phyloP scores from a whole-genome alignment of 2,113 vertebrate genomes.

The Narcine bancroftii region DNA sequence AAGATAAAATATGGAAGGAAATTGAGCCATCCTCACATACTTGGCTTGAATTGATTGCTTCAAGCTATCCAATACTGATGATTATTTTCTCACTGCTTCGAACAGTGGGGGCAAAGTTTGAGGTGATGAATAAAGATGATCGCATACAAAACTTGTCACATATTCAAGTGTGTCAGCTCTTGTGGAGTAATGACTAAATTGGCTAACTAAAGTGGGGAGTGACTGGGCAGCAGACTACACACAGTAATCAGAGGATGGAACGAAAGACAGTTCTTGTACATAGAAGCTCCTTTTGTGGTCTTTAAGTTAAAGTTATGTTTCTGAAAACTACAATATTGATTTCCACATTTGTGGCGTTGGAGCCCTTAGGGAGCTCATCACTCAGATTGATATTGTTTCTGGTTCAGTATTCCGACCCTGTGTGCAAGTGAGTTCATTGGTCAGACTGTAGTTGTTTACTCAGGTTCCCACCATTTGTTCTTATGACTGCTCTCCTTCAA shows the following conservation, averaged over 20 bases:
- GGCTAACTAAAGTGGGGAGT: neutral
- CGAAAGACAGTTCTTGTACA: too few species aligned
- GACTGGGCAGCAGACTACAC: neutral
- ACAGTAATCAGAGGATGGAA: neutral
- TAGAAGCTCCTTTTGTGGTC: too few species aligned
- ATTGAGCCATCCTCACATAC: neutral
- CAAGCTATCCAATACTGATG: neutral
- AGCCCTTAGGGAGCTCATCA: neutral
- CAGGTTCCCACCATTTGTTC: neutral
- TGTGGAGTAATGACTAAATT: neutral
- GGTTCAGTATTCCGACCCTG: neutral
- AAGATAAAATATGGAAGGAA: too few species aligned
- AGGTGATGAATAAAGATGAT: conserved; percentile 11
- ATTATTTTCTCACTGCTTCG: neutral
- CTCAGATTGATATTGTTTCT: neutral
- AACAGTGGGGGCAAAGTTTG: neutral
- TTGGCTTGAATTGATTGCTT: neutral
- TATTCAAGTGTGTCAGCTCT: neutral
- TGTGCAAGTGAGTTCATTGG: neutral
- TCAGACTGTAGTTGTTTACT: neutral
- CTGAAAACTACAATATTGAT: neutral
- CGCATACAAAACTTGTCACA: neutral
- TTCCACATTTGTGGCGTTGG: neutral
- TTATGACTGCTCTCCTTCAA: neutral
- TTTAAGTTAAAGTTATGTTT: neutral